Evolutionary conservation across 2,113 vertebrate species (phyloP).

Genomic region (Cyphomyrus plagiostoma): DNA sequence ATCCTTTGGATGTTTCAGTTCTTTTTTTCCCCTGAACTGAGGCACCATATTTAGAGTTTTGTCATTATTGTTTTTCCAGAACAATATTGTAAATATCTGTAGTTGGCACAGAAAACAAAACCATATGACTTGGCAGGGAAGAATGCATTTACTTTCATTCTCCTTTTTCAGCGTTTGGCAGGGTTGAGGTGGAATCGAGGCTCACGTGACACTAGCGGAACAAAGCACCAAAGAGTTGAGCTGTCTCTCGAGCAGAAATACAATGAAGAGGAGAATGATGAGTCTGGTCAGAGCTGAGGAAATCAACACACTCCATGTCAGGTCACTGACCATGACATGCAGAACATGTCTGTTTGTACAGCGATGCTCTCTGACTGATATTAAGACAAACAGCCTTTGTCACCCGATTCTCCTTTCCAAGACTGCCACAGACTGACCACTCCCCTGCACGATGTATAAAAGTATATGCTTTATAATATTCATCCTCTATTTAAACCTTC

Average conservation of each 20-base stretch:
- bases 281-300: background rate
- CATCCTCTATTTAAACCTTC: background rate
- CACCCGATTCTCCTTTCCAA: background rate
- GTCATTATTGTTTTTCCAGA: background rate
- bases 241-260: background rate
- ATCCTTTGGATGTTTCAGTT: background rate
- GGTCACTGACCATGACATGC: background rate
- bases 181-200: background rate
- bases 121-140: background rate
- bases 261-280: background rate
- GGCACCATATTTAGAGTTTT: background rate
- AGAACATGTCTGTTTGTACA: background rate
- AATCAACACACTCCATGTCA: background rate
- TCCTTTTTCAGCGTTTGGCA: background rate
- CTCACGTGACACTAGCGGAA: background rate
- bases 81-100: background rate
- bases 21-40: background rate
- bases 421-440: background rate
- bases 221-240: background rate
- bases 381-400: background rate
- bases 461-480: constrained; percentile 6
- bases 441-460: background rate
- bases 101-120: background rate
- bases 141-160: background rate
- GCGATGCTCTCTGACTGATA: background rate